These are phyloP conservation scores for Cremastobaeus sp. DNA, from an alignment of 2,888 invertebrate species.

Conservation along the genomic window DNA sequence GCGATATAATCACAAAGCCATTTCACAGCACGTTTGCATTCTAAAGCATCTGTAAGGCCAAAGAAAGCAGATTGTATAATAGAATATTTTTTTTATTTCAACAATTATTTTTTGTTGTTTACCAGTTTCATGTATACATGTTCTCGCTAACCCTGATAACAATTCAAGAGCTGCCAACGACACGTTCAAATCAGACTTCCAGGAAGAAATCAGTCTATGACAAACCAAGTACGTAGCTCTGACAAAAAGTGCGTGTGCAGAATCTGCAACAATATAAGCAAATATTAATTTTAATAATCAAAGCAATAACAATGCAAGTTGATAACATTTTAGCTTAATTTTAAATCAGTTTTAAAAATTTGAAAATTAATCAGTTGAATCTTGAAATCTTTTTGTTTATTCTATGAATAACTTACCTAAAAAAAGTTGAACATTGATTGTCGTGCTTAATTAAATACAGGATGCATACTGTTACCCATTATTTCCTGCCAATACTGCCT, in stretches of 20 bases:
- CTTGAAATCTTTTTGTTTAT: too few relatives aligned
- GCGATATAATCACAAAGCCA: constrained; percentile 99
- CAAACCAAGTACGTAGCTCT: constrained; percentile 96
- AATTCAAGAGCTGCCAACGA: constrained; percentile 96
- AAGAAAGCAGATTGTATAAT: constrained; percentile 72
- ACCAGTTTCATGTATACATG: constrained; percentile 94
- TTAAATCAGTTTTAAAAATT: too few relatives aligned
- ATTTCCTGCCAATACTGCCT: too few relatives aligned
- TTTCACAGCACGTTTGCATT: constrained; percentile 95
- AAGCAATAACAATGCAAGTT: too few relatives aligned
- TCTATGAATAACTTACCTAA: too few relatives aligned
- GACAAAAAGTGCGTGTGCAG: constrained; percentile 92
- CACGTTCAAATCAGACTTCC: constrained; percentile 96
- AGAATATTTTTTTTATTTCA: not conserved
- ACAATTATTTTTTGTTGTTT: not conserved
- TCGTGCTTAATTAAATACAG: too few relatives aligned
- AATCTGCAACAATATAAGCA: constrained; percentile 81
- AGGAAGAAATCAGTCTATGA: constrained; percentile 95
- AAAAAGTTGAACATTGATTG: too few relatives aligned
- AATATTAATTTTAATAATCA: not conserved
- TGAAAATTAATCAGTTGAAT: too few relatives aligned
- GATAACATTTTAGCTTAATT: too few relatives aligned
- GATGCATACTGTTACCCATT: constrained; percentile 44
- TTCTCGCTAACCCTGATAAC: constrained; percentile 91
- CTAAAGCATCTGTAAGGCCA: constrained; percentile 88